Percentiles rank a stretch among this genome's conserved stretches.
phyloP scores from a whole-genome alignment of 2,888 invertebrate species.

The Andrena marginata region DNA sequence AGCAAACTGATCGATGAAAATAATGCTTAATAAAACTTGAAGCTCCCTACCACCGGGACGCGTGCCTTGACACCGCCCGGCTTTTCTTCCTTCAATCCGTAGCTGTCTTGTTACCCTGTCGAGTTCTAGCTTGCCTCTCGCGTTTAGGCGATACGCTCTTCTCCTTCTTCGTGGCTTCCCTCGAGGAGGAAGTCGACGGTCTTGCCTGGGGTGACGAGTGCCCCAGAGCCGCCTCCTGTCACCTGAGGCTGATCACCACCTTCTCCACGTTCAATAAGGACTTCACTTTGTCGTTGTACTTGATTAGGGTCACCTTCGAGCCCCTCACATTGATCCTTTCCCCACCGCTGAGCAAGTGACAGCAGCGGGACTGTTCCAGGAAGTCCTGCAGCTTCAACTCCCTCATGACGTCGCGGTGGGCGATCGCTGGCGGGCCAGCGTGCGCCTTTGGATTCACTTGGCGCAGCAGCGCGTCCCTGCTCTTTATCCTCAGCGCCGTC shows the following conservation, averaged over 20 bases:
- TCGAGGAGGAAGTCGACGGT: conserved; percentile 76
- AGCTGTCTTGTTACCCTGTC: conserved; percentile 58
- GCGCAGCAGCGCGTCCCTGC: conserved; percentile 91
- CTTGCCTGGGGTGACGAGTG: conserved; percentile 70
- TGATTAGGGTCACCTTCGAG: conserved; percentile 92
- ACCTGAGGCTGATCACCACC: conserved; percentile 88
- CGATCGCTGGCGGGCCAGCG: conserved; percentile 87
- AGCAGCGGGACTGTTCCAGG: conserved; percentile 92
- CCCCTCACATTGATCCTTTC: conserved; percentile 93
- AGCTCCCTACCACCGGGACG: no score
- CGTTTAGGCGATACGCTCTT: conserved; percentile 61
- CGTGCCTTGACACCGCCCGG: neutral
- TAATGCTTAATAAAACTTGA: neutral
- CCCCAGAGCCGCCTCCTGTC: conserved; percentile 84
- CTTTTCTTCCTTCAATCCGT: conserved; percentile 39
- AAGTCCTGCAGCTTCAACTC: conserved; percentile 93
- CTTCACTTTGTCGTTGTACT: conserved; percentile 93
- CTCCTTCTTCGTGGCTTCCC: conserved; percentile 65
- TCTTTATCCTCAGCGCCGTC: conserved; percentile 91
- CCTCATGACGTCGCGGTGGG: conserved; percentile 85
- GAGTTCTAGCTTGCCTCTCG: conserved; percentile 65
- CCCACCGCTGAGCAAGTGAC: conserved; percentile 91
- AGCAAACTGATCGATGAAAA: conserved; percentile 2
- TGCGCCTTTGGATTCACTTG: conserved; percentile 87
- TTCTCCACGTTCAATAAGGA: conserved; percentile 93